Evolutionary conservation across 2,888 invertebrate genomes (phyloP).

Genomic region (Prosopocoilus inquinatus): DNA sequence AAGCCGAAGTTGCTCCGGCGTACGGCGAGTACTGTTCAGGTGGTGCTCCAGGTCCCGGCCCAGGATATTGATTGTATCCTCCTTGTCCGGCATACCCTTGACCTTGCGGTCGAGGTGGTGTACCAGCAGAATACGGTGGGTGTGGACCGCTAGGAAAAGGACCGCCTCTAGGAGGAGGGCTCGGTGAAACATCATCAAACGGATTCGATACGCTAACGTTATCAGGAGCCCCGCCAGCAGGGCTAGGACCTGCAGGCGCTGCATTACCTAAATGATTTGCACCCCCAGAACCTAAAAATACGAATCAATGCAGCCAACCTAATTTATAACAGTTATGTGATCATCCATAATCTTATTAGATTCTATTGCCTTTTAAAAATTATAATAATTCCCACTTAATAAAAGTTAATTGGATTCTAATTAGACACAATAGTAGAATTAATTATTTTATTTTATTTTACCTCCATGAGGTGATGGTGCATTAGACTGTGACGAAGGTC

Average conservation of each 20-base stretch:
- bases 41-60: constrained; percentile 56
- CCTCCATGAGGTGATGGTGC: constrained; percentile 66
- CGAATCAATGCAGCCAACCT: neutral
- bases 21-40: constrained; percentile 61
- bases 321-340: neutral
- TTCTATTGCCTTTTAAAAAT: too few species aligned
- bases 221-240: constrained; percentile 58
- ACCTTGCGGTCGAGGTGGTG: constrained; percentile 47
- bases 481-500: constrained; percentile 69
- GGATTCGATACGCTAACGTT: constrained; percentile 85
- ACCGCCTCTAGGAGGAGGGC: constrained; percentile 45
- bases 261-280: constrained; percentile 50
- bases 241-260: constrained; percentile 48
- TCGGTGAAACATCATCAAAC: constrained; percentile 74
- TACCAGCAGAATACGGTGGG: constrained; percentile 50
- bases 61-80: constrained; percentile 67
- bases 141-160: constrained; percentile 49
- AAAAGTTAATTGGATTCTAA: too few species aligned
- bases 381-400: too few species aligned
- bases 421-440: too few species aligned
- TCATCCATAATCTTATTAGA: too few species aligned
- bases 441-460: constrained; percentile 55
- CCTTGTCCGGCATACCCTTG: constrained; percentile 57
- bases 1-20: constrained; percentile 13
- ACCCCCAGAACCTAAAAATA: constrained; percentile 42